Evolutionary conservation across 1,140 invertebrate genomes (phyloP).

Genomic region (Drosophila virilis): DNA sequence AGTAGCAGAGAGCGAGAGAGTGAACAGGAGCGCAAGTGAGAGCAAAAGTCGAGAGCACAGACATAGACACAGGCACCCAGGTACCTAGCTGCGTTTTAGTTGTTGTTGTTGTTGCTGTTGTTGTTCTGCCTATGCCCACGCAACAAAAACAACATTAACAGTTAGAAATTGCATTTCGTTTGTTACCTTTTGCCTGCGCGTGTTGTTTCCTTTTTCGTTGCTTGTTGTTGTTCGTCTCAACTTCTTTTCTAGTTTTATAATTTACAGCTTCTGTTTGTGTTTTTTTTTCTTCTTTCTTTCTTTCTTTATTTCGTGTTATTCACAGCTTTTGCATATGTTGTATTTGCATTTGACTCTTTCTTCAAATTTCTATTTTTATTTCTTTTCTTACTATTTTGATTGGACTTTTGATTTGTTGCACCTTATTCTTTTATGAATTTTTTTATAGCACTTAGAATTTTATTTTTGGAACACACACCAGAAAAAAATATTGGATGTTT

Average conservation of each 20-base stretch:
- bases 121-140: conserved; percentile 13
- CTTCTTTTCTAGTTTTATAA: conserved; percentile 19
- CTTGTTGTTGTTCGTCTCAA: conserved; percentile 14
- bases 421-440: background rate
- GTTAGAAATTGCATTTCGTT: conserved; percentile 42
- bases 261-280: conserved; percentile 26
- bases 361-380: conserved; percentile 21
- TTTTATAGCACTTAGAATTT: conserved; percentile 26
- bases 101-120: conserved; percentile 1
- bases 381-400: conserved; percentile 18
- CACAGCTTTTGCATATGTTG: conserved; percentile 28
- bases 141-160: conserved; percentile 28
- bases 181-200: conserved; percentile 25
- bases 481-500: conserved; percentile 35
- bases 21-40: conserved; percentile 1
- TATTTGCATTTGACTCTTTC: conserved; percentile 36
- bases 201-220: conserved; percentile 2
- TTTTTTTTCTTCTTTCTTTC: background rate
- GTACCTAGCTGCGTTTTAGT: conserved; percentile 12
- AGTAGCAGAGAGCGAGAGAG: conserved; percentile 2
- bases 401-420: conserved; percentile 13
- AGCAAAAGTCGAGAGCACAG: conserved; percentile 1
- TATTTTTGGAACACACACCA: conserved; percentile 39
- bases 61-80: conserved; percentile 20
- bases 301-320: conserved; percentile 49